phyloP scores from a whole-genome alignment of 2,797 vertebrate species.

The Masticophis lateralis region DNA sequence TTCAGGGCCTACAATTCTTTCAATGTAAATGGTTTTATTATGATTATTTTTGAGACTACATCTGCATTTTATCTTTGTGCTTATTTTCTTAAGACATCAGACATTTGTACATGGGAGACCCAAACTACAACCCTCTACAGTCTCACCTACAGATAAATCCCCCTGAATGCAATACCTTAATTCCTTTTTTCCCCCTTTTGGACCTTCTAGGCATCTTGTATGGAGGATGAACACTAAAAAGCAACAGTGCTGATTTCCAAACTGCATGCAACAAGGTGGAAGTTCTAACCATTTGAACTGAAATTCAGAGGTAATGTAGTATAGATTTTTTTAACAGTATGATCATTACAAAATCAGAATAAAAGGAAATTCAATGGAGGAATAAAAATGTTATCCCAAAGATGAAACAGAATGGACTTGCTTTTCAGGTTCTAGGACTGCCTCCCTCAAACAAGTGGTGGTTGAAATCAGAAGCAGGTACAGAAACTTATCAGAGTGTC shows the following conservation, averaged over 20 bases:
- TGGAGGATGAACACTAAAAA: neutral
- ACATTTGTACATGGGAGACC: neutral
- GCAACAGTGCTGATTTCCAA: neutral
- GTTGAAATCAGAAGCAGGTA: neutral
- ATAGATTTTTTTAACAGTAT: neutral
- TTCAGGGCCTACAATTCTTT: neutral
- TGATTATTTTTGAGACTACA: neutral
- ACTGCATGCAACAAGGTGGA: neutral
- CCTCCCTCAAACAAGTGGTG: neutral
- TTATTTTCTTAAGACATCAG: constrained; percentile 19
- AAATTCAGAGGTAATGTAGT: neutral
- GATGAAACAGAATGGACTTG: neutral
- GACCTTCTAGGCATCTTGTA: neutral
- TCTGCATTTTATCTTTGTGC: neutral
- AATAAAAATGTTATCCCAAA: neutral
- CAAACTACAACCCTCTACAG: neutral
- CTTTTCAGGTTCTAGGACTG: neutral
- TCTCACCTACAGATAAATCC: neutral
- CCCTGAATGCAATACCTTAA: neutral
- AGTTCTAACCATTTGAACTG: neutral
- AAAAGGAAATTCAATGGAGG: neutral
- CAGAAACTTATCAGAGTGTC: neutral
- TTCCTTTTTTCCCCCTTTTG: neutral
- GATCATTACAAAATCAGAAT: neutral
- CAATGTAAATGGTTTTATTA: neutral